Conservation (phyloP, 2,888 invertebrate species). For the Fragum whitleyi region DNA sequence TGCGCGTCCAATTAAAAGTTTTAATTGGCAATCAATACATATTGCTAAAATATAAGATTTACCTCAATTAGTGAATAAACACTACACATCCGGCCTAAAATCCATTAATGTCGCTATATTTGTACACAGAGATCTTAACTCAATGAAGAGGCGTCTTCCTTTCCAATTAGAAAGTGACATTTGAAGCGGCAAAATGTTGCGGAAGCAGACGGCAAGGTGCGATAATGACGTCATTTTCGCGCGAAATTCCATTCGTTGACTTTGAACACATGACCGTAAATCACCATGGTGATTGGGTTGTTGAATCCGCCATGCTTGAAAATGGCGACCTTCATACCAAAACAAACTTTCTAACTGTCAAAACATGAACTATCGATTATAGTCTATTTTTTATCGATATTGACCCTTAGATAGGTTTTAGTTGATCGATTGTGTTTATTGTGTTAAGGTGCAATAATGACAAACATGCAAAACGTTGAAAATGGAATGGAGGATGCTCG, state of each 20-base stretch:
- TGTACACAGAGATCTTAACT: neutral
- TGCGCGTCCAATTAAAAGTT: no score
- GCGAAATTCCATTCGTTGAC: conserved; percentile 11
- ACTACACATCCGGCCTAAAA: conserved; percentile 20
- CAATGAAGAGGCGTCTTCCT: conserved; percentile 3
- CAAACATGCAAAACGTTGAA: conserved; percentile 50
- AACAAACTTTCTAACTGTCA: conserved; percentile 21
- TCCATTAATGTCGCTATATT: conserved; percentile 8
- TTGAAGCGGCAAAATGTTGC: neutral
- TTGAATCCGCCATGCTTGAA: conserved; percentile 71
- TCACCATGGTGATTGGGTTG: conserved; percentile 74
- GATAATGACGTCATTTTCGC: conserved; percentile 29
- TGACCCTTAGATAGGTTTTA: neutral
- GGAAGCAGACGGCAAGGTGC: conserved; percentile 34
- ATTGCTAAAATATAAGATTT: neutral
- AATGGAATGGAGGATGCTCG: conserved; percentile 53
- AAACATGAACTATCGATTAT: neutral
- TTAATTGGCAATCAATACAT: no score
- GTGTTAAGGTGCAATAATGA: conserved; percentile 41
- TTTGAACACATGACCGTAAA: conserved; percentile 25
- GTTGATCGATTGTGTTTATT: neutral
- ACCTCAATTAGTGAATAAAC: conserved; percentile 1
- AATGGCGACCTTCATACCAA: conserved; percentile 53
- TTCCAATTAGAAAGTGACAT: neutral
- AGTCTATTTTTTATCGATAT: neutral